Evolutionary conservation across 2,888 invertebrate genomes (phyloP), one percentile per base, ranked within the genome.

Genomic region (Platynereis dumerilii): DNA sequence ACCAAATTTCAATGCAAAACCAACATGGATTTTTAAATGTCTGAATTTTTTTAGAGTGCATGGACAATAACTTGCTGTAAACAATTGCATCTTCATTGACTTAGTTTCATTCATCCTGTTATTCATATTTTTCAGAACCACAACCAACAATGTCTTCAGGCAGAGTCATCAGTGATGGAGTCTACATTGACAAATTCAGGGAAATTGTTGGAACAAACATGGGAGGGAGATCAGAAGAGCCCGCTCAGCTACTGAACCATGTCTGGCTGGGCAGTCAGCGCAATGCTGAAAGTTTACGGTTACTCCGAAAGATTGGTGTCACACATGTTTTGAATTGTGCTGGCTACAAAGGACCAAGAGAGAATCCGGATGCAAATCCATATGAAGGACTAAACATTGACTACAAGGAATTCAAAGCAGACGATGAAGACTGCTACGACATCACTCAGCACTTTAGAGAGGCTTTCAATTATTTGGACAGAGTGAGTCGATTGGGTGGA

Each of bases 301-400:
- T 65, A 44, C 65, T 73, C 59, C 58, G 70, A n/a, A 28, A 55
- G 20, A 34, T 65, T 26, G 60, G 64, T 55, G 67, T 73, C 58
- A 69, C 72, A 2, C 71, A 72, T 61, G 73, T 73, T 24, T 65
- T 73, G 15, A 73, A 73, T 67, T 69, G 69, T 55, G 73, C 72
- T 5, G 73, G 69, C 17, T 72, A 61, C 70, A 64, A 64, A 52
- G 72, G 72, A 1, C 67, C 60, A 7, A 53, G 69, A 2, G 42
- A 64, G 24, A 17, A 26, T 52, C 65, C 68, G n/a, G 52, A 69
- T 45, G 66, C 45, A 12, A 69, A 69, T 3, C 73, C 73, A 0
- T 73, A 73, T 56, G 69, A 66, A 22, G 73, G 71, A 1, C 58
- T 70, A 1, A 65, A 52, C 42, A 72, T 72, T n/a, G 71, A 67